A percentile compares a stretch with the other conserved stretches of the same genome.
These are phyloP conservation scores for Acanthosepion pharaonis DNA, from an alignment of 2,888 invertebrate species.

Conservation along the genomic window DNA sequence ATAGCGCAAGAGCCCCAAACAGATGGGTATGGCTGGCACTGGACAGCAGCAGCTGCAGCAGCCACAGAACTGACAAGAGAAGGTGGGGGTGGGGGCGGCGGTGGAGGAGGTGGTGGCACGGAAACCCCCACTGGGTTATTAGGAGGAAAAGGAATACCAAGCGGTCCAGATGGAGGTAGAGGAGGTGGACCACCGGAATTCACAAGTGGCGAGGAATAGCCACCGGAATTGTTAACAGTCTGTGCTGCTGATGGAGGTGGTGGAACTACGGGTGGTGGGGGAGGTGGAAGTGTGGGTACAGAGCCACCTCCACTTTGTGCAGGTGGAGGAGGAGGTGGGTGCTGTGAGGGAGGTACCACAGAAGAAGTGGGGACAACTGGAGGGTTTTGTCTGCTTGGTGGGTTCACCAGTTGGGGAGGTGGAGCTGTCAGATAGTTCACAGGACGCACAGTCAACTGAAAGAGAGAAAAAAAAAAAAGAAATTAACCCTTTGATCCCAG, in stretches of 20 bases:
- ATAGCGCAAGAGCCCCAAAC: constrained; percentile 41
- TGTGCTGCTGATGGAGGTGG: not conserved
- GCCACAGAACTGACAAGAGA: constrained; percentile 1
- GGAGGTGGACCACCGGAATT: constrained; percentile 14
- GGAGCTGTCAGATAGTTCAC: constrained; percentile 40
- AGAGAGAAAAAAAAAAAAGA: not conserved
- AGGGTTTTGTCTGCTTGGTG: not conserved
- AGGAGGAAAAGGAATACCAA: constrained; percentile 24
- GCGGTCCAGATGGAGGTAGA: not conserved
- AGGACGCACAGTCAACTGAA: constrained; percentile 23
- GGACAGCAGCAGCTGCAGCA: constrained; percentile 16
- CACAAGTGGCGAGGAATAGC: not conserved
- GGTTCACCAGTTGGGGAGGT: not conserved
- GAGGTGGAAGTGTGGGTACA: not conserved
- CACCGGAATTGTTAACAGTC: not conserved
- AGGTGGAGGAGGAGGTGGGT: constrained; percentile 38
- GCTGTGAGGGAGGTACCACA: not conserved
- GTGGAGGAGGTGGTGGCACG: constrained; percentile 4
- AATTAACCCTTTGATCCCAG: too few relatives aligned
- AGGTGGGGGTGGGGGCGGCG: not conserved
- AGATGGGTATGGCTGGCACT: constrained; percentile 39
- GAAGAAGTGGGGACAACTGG: constrained; percentile 23
- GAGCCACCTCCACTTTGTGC: not conserved
- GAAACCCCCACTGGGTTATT: constrained; percentile 25
- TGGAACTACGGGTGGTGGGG: not conserved